A percentile compares a stretch with the other conserved stretches of the same genome.
Conservation (phyloP, 2,888 invertebrate genomes). For the Monopis laevigella region DNA sequence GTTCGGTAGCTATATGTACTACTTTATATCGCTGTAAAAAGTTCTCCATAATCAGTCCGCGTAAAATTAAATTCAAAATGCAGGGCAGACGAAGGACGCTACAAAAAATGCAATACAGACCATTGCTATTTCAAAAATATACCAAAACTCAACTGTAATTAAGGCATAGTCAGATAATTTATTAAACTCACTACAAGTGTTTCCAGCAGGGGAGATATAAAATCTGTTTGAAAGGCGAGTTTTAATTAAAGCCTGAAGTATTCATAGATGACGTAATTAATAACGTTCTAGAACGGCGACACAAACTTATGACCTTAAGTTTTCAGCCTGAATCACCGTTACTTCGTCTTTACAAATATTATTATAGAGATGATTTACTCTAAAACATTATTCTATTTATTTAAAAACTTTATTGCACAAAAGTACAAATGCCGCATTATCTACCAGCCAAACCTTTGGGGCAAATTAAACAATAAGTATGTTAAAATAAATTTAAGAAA, state of each 20-base stretch:
- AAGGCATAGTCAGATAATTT: too few species aligned
- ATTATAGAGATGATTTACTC: too few species aligned
- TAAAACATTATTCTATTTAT: background rate
- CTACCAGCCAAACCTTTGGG: background rate
- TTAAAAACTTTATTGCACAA: background rate
- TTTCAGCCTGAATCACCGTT: slow-evolving; percentile 1
- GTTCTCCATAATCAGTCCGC: background rate
- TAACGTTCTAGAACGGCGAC: background rate
- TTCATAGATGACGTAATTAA: slow-evolving; percentile 41
- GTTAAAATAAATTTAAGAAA: too few species aligned
- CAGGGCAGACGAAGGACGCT: background rate
- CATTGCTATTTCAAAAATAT: too few species aligned
- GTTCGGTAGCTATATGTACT: too few species aligned
- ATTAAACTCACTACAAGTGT: too few species aligned
- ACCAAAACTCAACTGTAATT: too few species aligned
- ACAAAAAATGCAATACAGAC: too few species aligned
- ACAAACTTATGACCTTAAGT: slow-evolving; percentile 8
- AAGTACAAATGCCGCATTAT: background rate
- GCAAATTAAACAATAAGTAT: too few species aligned
- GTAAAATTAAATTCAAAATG: background rate
- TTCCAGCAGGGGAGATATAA: slow-evolving; percentile 23
- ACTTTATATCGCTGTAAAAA: background rate
- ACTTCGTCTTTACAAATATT: too few species aligned
- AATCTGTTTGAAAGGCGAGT: slow-evolving; percentile 27
- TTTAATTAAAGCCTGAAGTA: slow-evolving; percentile 52